Evolutionary conservation across 1,140 invertebrate genomes (phyloP), one percentile per base, ranked within the genome.

Genomic region (Antheraea pernyi): DNA sequence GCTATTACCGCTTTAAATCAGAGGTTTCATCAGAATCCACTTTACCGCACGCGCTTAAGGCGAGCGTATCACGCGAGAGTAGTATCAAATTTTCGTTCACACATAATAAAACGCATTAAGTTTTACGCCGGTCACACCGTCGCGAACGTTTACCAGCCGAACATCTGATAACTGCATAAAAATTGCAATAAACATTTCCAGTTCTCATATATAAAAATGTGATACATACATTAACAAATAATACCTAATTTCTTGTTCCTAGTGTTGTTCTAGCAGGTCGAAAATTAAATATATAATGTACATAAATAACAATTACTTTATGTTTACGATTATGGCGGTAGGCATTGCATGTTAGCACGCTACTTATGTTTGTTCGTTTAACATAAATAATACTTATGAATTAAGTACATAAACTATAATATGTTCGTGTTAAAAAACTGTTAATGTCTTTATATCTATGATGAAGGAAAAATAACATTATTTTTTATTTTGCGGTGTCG

Each of bases 1-100:
- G 62, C 76, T 79, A 83, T 83, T 76, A 81, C 69, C 72, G 69
- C 74, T 79, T 77, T 80, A 83, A 81, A 82, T 83, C 75, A 74
- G 60, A 73, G 72, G 76, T 53, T 53, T 53, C 71, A 65, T 60
- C 63, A 66, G 64, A 77, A 73, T 71, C 77, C 70, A 69, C 71
- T 71, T 68, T 39, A 69, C 60, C 61, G 60, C 60, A 53, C 48
- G 53, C 76, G 74, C 71, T 84, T 80, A 79, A 70, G 68, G 81
- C 59, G 70, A 71, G 53, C 72, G 46, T 71, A 76, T 76, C 82
- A 82, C 80, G 82, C 81, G 79, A 83, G 74, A 76, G 67, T 76
- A 72, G 82, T 83, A 86, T 86, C 82, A 88, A 88, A 88, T 87
- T 84, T 85, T 87, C 85, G 80, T 84, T 87, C 83, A 83, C 83